Evolutionary conservation across 2,888 invertebrate genomes (phyloP).

Genomic region (Drosophila stalkeri): DNA sequence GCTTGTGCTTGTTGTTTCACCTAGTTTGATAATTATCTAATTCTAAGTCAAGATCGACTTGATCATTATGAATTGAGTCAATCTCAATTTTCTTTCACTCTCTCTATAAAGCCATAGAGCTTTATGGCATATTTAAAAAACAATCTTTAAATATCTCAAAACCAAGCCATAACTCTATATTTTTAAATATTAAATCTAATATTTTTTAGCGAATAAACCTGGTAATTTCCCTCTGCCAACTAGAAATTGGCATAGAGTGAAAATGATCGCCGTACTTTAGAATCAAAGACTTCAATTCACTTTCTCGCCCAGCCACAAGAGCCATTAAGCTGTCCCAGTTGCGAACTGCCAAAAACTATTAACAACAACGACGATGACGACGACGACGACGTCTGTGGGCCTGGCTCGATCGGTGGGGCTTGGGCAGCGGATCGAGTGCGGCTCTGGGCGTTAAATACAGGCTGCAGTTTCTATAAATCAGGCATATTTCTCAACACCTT

Average conservation of each 20-base stretch:
- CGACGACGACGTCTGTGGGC: constrained; percentile 3
- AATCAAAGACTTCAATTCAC: constrained; percentile 17
- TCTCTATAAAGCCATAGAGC: neutral
- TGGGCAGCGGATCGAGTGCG: constrained; percentile 13
- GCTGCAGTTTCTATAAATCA: constrained; percentile 73
- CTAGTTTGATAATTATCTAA: neutral
- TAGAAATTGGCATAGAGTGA: constrained; percentile 31
- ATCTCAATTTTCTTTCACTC: neutral
- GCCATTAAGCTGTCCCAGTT: constrained; percentile 39
- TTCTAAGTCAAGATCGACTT: neutral
- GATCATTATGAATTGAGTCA: neutral
- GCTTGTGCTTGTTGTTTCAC: neutral
- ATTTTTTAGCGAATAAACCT: neutral
- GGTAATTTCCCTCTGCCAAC: neutral
- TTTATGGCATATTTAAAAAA: neutral
- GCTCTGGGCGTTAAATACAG: constrained; percentile 70
- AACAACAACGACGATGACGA: constrained; percentile 5
- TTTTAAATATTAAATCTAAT: neutral
- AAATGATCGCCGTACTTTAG: constrained; percentile 13
- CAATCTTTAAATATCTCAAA: neutral
- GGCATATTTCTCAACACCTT: constrained; percentile 78
- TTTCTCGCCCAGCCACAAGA: constrained; percentile 27
- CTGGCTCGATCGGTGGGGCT: constrained; percentile 20
- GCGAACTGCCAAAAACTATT: constrained; percentile 20
- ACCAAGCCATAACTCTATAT: neutral